Base-by-base conservation (phyloP, 2,888 invertebrate species). In the Erynnis tages region DNA sequence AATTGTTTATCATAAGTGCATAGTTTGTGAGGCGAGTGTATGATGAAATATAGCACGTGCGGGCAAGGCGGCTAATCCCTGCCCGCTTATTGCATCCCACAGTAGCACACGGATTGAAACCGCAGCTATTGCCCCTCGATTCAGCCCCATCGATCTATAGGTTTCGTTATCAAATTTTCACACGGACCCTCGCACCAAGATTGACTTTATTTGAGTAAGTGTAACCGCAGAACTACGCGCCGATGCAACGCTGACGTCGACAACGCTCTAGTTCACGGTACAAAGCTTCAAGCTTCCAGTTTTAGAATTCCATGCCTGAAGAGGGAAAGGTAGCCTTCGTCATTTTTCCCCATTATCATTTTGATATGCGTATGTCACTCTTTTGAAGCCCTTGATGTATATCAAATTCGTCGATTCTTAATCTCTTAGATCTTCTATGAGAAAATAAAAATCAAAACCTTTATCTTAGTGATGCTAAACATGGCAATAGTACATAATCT, bases 81-180 rank as follows among this genome's bases (percentile, higher is more conserved):
- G 62, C 64, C 65, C 82, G 82, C 76, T 82, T 84, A 85, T 87
- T 83, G 80, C 84, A 81, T 84, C 81, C 80, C 80, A 83, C 85
- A 82, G 87, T 84, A 85, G 87, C 86, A 74, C 73, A 73, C 77
- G 72, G 76, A 83, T 79, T 80, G 79, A 75, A 84, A 89, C 88
- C 88, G 82, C 88, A 88, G 72, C 80, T 63, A 72, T 77, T 71
- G 78, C 76, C 77, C 75, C 70, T 76, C 79, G 76, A 77, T 77
- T 77, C 85, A 85, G 82, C 76, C 81, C 79, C 79, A 79, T 82
- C 83, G 85, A 83, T 87, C 85, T 77, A 80, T 85, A 81, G 32
- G 16, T 77, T 87, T 83, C 77, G 86, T 87, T 86, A 88, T 88
- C 88, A 87, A 89, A 87, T 88, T 89, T 89, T 89, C 88, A 89